Percentiles rank a stretch among this genome's conserved stretches.
Evolutionary conservation across 2,797 vertebrate genomes (phyloP).

Genomic region (Eulemur rubriventer): DNA sequence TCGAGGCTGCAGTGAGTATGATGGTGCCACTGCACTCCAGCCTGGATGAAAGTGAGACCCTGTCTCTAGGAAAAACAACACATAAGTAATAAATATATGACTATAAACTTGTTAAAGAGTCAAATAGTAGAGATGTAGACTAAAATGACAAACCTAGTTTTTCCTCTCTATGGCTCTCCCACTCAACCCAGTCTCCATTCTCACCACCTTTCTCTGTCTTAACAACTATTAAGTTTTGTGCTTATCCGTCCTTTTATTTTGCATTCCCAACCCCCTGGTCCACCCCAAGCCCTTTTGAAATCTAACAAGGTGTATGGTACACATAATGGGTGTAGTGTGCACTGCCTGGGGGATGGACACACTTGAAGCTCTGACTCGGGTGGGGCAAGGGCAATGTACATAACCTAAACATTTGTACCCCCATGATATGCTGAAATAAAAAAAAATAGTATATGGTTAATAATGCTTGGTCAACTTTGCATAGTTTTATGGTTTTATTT

Average conservation of each 20-base stretch:
- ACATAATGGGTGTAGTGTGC: too few relatives aligned
- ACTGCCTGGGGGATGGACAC: too few relatives aligned
- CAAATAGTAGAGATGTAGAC: neutral
- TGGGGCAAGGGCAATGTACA: too few relatives aligned
- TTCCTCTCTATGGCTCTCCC: neutral
- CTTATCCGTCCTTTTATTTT: neutral
- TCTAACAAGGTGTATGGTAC: neutral
- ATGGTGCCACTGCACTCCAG: neutral
- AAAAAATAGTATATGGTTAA: neutral
- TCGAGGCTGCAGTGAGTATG: neutral
- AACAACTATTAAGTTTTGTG: neutral
- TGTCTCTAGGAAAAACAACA: neutral
- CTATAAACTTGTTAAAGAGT: constrained; percentile 21
- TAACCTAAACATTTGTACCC: too few relatives aligned
- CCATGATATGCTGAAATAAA: too few relatives aligned
- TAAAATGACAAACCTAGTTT: constrained; percentile 6
- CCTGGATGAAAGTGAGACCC: neutral
- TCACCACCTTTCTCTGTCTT: neutral
- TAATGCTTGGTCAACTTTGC: neutral
- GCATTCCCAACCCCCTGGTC: neutral
- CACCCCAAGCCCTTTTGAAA: neutral
- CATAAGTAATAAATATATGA: neutral
- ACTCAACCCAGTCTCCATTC: neutral
- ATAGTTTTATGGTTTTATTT: neutral
- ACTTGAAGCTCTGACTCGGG: too few relatives aligned